Evolutionary conservation across 2,888 invertebrate species (phyloP), one percentile per base, ranked within the genome.

Genomic region (Nudaria mundana): DNA sequence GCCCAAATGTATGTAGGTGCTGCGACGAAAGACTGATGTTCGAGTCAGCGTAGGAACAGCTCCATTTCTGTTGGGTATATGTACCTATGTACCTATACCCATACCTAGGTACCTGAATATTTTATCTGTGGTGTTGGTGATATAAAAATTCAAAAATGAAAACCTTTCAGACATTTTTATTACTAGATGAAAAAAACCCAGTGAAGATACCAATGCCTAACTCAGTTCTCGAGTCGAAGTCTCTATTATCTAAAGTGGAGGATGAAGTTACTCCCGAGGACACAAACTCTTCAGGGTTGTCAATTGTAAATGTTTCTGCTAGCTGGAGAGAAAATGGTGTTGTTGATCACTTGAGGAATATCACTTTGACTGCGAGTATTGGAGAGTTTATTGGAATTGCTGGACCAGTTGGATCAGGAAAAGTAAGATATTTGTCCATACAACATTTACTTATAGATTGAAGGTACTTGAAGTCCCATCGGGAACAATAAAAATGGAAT

Each of bases 391-490:
- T 94, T 30, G 93, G 93, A 1, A 79, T 95, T 1, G 92, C 94
- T 25, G 95, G 95, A 5, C 91, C 93, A 6, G 95, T 95, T 0
- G 95, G 95, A 10, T 80, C 93, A 1, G 95, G 95, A 33, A 95
- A 94, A 90, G 91, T 90, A 57, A 55, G 48, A 10, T 1, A 5
- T 16, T 26, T 33, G n/a, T n/a, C n/a, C n/a, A n/a, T n/a, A n/a
- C n/a, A n/a, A n/a, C n/a, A n/a, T n/a, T n/a, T n/a, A n/a, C n/a
- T n/a, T n/a, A n/a, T n/a, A n/a, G n/a, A n/a, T n/a, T n/a, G n/a
- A n/a, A n/a, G n/a, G n/a, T n/a, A n/a, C n/a, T n/a, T n/a, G n/a
- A n/a, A n/a, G n/a, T n/a, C n/a, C n/a, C n/a, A n/a, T n/a, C n/a
- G n/a, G n/a, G n/a, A n/a, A n/a, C n/a, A n/a, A n/a, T n/a, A n/a